A percentile compares a stretch with the other conserved stretches of the same genome.
Conservation (phyloP, 2,797 vertebrate genomes). For the Diceros bicornis region DNA sequence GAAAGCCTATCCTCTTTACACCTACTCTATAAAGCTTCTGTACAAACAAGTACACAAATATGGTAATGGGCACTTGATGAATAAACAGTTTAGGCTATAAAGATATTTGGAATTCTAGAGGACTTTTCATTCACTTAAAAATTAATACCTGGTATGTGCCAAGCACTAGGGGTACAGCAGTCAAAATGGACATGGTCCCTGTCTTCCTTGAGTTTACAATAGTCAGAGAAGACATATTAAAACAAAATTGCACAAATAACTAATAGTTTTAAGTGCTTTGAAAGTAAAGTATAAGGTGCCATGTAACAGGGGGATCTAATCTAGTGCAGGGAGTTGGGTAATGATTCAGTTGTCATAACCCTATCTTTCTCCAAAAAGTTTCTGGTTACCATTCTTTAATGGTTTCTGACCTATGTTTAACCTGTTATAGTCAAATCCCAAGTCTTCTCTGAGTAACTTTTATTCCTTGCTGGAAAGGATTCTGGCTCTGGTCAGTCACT, state of each 20-base stretch:
- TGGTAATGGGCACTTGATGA: neutral
- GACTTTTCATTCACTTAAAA: slow-evolving; percentile 12
- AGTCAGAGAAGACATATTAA: neutral
- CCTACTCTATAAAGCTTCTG: neutral
- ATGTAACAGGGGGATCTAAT: neutral
- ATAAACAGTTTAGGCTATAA: neutral
- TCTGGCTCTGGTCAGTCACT: neutral
- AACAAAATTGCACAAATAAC: neutral
- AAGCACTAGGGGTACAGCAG: neutral
- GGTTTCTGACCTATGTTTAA: neutral
- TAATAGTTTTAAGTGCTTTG: slow-evolving; percentile 21
- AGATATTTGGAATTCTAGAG: neutral
- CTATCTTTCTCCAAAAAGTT: slow-evolving; percentile 32
- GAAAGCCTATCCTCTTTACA: neutral
- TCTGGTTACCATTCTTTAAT: slow-evolving; percentile 21
- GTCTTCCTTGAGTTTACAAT: slow-evolving; percentile 26
- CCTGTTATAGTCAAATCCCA: neutral
- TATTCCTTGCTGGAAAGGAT: slow-evolving; percentile 28
- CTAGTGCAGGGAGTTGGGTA: neutral
- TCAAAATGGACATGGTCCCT: neutral
- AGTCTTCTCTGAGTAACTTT: neutral
- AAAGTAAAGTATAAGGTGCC: neutral
- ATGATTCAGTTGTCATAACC: slow-evolving; percentile 23
- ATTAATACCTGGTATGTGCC: neutral
- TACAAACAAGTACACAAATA: neutral